A percentile compares a stretch with the other conserved stretches of the same genome.
phyloP scores from a whole-genome alignment of 2,888 invertebrate genomes.

The Drosophila aldrichi region DNA sequence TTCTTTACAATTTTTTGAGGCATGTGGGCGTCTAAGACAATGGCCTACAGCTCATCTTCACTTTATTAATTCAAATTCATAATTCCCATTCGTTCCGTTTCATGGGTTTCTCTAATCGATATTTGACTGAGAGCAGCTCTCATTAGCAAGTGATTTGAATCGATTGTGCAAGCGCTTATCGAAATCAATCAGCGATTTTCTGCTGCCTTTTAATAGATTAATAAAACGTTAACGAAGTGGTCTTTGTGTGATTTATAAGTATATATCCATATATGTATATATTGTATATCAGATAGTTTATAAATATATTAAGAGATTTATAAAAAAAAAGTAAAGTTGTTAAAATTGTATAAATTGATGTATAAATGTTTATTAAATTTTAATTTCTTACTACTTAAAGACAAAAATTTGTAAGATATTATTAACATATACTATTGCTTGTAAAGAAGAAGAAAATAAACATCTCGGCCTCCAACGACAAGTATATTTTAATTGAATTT shows the following conservation, averaged over 20 bases:
- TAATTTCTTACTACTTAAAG: too few relatives aligned
- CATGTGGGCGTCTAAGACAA: conserved; percentile 33
- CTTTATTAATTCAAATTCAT: conserved; percentile 19
- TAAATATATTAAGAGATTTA: too few relatives aligned
- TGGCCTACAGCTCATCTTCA: conserved; percentile 1
- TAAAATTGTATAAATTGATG: too few relatives aligned
- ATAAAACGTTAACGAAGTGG: neutral
- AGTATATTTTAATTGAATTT: too few relatives aligned
- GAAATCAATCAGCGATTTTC: conserved; percentile 24
- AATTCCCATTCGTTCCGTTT: conserved; percentile 24
- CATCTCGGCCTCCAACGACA: too few relatives aligned
- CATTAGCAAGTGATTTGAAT: conserved; percentile 16
- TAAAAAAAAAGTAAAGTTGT: too few relatives aligned
- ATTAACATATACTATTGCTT: too few relatives aligned
- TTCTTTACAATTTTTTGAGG: neutral
- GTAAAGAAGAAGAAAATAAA: too few relatives aligned
- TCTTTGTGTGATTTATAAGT: neutral
- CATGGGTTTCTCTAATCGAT: conserved; percentile 18
- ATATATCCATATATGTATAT: too few relatives aligned
- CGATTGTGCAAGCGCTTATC: conserved; percentile 14
- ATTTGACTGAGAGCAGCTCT: conserved; percentile 9
- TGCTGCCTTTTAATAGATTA: neutral
- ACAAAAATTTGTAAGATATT: too few relatives aligned
- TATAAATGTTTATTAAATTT: too few relatives aligned
- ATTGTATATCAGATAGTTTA: too few relatives aligned